Evolutionary conservation across 1,140 invertebrate genomes (phyloP).

Genomic region (Meloidogyne hapla): DNA sequence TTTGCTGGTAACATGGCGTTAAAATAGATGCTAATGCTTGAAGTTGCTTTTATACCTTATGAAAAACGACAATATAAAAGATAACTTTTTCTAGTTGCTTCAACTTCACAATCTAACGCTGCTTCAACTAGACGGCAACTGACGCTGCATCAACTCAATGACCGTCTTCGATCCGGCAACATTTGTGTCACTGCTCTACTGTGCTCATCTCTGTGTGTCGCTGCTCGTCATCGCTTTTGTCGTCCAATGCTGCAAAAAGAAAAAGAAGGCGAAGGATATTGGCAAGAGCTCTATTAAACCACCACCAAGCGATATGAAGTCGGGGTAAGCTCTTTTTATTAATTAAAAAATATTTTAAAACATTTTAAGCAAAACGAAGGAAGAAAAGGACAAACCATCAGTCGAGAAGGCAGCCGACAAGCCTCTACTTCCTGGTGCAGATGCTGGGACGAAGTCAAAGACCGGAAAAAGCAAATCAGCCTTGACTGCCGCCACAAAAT

Average conservation of each 20-base stretch:
- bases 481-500: background rate
- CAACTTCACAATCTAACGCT: background rate
- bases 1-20: too few relatives aligned
- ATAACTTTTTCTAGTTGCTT: too few relatives aligned
- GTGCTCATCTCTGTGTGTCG: background rate
- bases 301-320: background rate
- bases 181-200: background rate
- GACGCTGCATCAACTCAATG: background rate
- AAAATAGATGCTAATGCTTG: too few relatives aligned
- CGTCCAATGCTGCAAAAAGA: background rate
- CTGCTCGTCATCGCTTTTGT: background rate
- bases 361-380: background rate
- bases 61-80: too few relatives aligned
- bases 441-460: background rate
- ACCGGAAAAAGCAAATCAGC: background rate
- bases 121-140: background rate
- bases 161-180: background rate
- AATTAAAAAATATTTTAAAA: background rate
- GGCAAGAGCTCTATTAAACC: background rate
- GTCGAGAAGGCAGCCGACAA: background rate
- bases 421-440: background rate
- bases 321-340: background rate
- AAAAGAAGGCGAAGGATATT: background rate
- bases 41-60: too few relatives aligned
- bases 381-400: background rate